Conservation (phyloP, 2,888 invertebrate species). For the Nymphalis polychloros region DNA sequence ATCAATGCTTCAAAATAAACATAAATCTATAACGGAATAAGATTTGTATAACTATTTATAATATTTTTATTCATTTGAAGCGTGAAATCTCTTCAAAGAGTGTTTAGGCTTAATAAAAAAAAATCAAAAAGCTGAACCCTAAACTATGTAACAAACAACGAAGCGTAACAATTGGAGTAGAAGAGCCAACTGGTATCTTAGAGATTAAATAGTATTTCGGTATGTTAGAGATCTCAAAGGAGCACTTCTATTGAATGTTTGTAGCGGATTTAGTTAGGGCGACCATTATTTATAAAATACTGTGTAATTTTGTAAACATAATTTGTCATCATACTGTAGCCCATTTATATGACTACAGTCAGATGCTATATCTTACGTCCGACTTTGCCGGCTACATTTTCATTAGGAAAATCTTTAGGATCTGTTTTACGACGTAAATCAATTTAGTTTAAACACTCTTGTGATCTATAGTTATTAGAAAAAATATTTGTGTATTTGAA, state of each 20-base stretch:
- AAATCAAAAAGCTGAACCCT: slow-evolving; percentile 36
- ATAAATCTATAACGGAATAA: too few relatives aligned
- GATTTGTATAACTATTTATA: neutral
- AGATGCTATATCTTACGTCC: too few relatives aligned
- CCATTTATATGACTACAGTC: too few relatives aligned
- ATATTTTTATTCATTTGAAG: neutral
- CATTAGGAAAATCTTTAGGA: too few relatives aligned
- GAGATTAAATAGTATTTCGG: slow-evolving; percentile 68
- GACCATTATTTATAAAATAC: slow-evolving; percentile 36
- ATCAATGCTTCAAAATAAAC: too few relatives aligned
- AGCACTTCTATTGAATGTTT: slow-evolving; percentile 59
- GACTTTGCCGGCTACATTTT: too few relatives aligned
- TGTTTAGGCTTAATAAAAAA: slow-evolving; percentile 20
- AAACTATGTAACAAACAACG: slow-evolving; percentile 55
- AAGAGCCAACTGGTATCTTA: slow-evolving; percentile 56
- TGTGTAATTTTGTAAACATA: too few relatives aligned
- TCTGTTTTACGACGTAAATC: too few relatives aligned
- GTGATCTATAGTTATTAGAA: too few relatives aligned
- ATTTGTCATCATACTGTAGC: too few relatives aligned
- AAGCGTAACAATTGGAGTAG: slow-evolving; percentile 53
- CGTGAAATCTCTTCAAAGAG: neutral
- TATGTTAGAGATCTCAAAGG: slow-evolving; percentile 61
- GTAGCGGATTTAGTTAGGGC: slow-evolving; percentile 55
- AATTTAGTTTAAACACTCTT: too few relatives aligned
- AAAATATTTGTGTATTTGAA: too few relatives aligned